Conservation (phyloP, 1,140 invertebrate genomes). For the Berghia stephanieae region DNA sequence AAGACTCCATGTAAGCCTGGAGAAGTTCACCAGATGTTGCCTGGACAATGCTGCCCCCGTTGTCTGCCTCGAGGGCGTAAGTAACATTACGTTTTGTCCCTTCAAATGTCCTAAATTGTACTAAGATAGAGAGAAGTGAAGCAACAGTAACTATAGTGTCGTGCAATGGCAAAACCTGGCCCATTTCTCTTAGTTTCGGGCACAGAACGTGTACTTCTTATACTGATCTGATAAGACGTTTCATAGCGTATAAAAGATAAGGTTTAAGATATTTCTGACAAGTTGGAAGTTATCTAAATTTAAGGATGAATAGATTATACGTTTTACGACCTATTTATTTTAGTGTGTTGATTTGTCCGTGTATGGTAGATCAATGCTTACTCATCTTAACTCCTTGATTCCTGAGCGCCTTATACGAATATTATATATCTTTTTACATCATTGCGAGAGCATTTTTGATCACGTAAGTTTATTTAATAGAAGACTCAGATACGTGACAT, state of each 20-base stretch:
- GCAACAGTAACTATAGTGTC: too few species aligned
- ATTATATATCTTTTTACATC: too few species aligned
- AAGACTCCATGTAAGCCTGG: background rate
- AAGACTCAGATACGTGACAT: too few species aligned
- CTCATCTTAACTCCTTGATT: too few species aligned
- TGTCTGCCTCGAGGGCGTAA: background rate
- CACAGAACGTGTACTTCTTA: background rate
- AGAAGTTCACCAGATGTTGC: background rate
- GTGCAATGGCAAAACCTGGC: too few species aligned
- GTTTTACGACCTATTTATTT: background rate
- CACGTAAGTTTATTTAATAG: too few species aligned
- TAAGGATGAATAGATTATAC: background rate
- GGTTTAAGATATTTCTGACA: too few species aligned
- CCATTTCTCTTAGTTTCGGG: background rate
- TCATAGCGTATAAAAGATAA: too few species aligned
- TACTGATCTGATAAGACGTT: conserved; percentile 7
- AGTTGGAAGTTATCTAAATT: conserved; percentile 5
- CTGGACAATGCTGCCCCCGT: background rate
- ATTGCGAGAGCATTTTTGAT: too few species aligned
- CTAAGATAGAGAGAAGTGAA: too few species aligned
- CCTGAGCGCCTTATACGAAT: too few species aligned
- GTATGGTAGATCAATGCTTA: background rate
- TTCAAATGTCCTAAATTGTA: too few species aligned
- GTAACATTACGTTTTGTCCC: background rate
- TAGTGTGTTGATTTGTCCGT: background rate